Base-by-base conservation (phyloP, 2,113 vertebrate genomes). In the Syngnathus scovelli region DNA sequence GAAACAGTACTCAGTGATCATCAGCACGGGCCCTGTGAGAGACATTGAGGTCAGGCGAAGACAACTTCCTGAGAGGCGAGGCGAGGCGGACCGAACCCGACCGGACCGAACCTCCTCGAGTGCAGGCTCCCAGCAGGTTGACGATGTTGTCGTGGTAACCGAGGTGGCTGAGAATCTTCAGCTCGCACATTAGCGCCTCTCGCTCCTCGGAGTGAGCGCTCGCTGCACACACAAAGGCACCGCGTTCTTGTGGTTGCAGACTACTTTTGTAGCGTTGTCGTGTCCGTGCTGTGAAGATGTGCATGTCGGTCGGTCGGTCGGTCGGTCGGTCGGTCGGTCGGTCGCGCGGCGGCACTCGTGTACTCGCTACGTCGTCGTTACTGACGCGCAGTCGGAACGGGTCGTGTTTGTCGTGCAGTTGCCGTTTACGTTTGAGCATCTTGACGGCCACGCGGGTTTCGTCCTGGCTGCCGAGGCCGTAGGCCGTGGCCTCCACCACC, bases 141-240 rank as follows among this genome's bases (percentile, higher is more conserved):
- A 99, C 96, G 0, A 98, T 96, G 78, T 99, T 96, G 85, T 93
- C 86, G 0, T 99, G 97, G 83, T 94, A 92, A 39, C 97, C 97
- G 49, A 99, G 84, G 80, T 99, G 94, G 68, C 96, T 96, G 84
- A 99, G 93, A 84, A 99, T 99, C 90, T 99, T 99, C 81, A 99
- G 90, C 72, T 99, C 97, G 0, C 96, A 97, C 93, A 99, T 98
- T 64, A 99, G 90, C 39, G 97, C 97, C 46, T 99, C 95, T 65
- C 93, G 93, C 85, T 99, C 97, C 2, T 95, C 95, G 0, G 92
- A 87, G 49, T 94, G 92, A 54, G 97, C 97, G 0, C 94, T 93
- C 61, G 95, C 97, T 98, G 89, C 16, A 8, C 0, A 61, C 4
- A 0, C 49, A 67, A 56, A 33, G 27, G 27, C 27, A 33, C 27